Evolutionary conservation across 2,113 vertebrate genomes (phyloP), one percentile per base, ranked within the genome.

Genomic region (Ranitomeya variabilis): DNA sequence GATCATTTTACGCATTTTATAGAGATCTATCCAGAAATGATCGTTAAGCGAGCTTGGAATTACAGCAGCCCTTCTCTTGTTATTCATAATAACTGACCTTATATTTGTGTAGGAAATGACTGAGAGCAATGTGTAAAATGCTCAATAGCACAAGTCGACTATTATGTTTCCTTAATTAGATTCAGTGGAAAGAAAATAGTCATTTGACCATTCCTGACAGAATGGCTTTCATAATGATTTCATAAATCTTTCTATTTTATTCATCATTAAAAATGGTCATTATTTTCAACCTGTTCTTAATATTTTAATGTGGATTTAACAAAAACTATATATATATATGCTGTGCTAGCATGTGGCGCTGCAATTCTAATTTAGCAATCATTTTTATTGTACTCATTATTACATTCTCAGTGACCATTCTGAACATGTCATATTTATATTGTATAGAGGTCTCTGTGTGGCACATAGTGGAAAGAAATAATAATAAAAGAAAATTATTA

Each of bases 81-180:
- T 14, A n/a, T 51, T 37, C 60, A 21, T 62, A 82, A 37, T 62
- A 83, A 83, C 31, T 83, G 80, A 83, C 80, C 60, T 83, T 51
- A 64, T 31, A 83, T 83, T 66, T 45, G 31, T 66, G 19, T 37
- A 66, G 19, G 13, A 52, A 31, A 66, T 66, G 60, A 66, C 26
- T 62, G 31, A 82, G 59, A 0, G 16, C 60, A 45, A 83, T 66
- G 80, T 66, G 59, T 83, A 66, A 83, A 83, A 83, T 83, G 26
- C 45, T 83, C 60, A 52, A 83, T 83, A 83, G 37, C 31, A 45
- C 57, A 81, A 81, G 80, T 81, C 55, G 6, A 26, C 57, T 81
- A 81, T 81, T 62, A 81, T 81, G 59, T 45, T 81, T 37, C 57
- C 62, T 64, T 81, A 81, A 81, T 81, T 83, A 64, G 60, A 83